Percentiles rank a stretch among this genome's conserved stretches.
phyloP scores from a whole-genome alignment of 1,140 invertebrate species.

The Berghia stephanieae region DNA sequence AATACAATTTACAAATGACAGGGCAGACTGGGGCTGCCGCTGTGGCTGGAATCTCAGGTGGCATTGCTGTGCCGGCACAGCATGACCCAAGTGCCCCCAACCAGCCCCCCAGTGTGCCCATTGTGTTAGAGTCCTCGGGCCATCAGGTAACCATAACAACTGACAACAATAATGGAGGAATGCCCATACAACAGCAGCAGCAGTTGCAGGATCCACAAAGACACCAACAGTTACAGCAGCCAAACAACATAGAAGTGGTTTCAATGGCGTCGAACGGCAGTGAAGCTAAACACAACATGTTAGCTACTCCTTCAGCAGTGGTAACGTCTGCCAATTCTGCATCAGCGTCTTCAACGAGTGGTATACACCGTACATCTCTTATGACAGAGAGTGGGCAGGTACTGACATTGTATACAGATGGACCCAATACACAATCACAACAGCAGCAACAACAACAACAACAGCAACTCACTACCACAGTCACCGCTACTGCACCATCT shows the following conservation, averaged over 20 bases:
- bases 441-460: too few species aligned
- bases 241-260: too few species aligned
- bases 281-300: too few species aligned
- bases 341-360: too few species aligned
- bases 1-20: slow-evolving; percentile 63
- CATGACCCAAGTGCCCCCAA: slow-evolving; percentile 27
- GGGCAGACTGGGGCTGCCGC: slow-evolving; percentile 41
- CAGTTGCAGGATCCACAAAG: neutral
- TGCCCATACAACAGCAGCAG: neutral
- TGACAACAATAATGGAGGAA: neutral
- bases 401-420: slow-evolving; percentile 28
- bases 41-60: slow-evolving; percentile 22
- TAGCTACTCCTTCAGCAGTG: too few species aligned
- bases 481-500: too few species aligned
- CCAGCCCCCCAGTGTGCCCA: slow-evolving; percentile 22
- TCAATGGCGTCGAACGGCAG: too few species aligned
- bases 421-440: too few species aligned
- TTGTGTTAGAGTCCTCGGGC: slow-evolving; percentile 21
- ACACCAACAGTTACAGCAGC: neutral
- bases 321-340: neutral
- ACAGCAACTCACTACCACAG: too few species aligned
- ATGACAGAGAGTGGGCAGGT: slow-evolving; percentile 26
- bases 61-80: slow-evolving; percentile 24
- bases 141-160: slow-evolving; percentile 4
- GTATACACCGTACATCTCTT: slow-evolving; percentile 11